Evolutionary conservation across 1,140 invertebrate species (phyloP).

Genomic region (Laupala kohalensis): DNA sequence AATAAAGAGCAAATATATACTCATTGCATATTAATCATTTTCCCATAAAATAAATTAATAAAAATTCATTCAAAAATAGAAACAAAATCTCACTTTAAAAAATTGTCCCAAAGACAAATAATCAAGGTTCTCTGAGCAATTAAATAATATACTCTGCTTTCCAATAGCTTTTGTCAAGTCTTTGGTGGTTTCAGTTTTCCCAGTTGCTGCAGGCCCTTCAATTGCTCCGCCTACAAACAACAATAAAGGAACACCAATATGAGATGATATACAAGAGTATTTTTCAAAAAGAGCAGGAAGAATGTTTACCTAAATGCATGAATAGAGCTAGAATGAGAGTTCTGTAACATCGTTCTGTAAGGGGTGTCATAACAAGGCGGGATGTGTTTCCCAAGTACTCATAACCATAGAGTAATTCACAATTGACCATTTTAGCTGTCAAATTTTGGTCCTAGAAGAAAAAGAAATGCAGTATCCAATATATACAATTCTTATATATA

Average conservation of each 20-base stretch:
- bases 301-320: conserved; percentile 41
- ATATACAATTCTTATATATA: too few relatives aligned
- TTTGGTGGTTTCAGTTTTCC: conserved; percentile 93
- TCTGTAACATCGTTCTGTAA: conserved; percentile 82
- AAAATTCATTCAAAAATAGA: too few relatives aligned
- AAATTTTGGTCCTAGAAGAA: conserved; percentile 11
- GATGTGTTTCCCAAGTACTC: conserved; percentile 76
- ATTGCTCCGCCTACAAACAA: conserved; percentile 59
- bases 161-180: conserved; percentile 92
- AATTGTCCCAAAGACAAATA: conserved; percentile 84
- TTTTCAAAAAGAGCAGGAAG: too few relatives aligned
- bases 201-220: conserved; percentile 88
- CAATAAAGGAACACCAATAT: too few relatives aligned
- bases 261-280: too few relatives aligned
- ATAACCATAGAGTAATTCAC: conserved; percentile 61
- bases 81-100: conserved; percentile 79
- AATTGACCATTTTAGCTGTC: conserved; percentile 18
- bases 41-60: too few relatives aligned
- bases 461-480: too few relatives aligned
- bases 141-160: conserved; percentile 93
- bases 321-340: conserved; percentile 2
- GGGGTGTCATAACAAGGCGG: conserved; percentile 67
- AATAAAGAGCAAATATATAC: too few relatives aligned
- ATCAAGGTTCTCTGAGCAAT: conserved; percentile 87
- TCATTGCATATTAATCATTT: too few relatives aligned